phyloP scores from a whole-genome alignment of 2,797 vertebrate genomes.

The Loris lydekkerianus region DNA sequence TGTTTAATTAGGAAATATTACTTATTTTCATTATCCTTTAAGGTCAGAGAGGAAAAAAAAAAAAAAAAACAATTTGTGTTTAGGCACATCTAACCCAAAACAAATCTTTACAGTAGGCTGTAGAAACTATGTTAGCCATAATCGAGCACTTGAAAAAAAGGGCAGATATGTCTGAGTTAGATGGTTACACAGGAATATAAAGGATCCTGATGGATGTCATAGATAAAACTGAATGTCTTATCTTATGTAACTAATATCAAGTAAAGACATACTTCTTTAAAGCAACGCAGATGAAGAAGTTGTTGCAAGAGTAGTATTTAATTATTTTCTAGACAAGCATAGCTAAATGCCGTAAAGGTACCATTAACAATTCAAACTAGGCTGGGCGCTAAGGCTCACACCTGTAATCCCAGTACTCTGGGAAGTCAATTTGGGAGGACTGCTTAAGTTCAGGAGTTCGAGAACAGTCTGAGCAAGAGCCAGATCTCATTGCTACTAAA shows the following conservation, averaged over 20 bases:
- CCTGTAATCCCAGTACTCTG: too few relatives aligned
- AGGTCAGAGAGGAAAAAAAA: background rate
- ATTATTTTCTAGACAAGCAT: background rate
- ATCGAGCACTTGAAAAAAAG: slow-evolving; percentile 32
- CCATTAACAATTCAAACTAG: background rate
- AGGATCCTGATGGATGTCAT: background rate
- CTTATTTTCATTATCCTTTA: slow-evolving; percentile 63
- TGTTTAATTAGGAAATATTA: slow-evolving; percentile 56
- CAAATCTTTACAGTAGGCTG: slow-evolving; percentile 31
- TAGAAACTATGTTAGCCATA: slow-evolving; percentile 25
- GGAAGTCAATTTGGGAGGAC: too few relatives aligned
- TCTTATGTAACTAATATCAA: slow-evolving; percentile 8
- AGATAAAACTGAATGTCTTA: background rate
- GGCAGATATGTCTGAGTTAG: background rate
- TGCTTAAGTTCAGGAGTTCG: too few relatives aligned
- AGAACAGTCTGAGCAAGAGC: too few relatives aligned
- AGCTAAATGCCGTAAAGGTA: slow-evolving; percentile 6
- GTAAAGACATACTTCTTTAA: slow-evolving; percentile 9
- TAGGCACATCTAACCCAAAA: slow-evolving; percentile 51
- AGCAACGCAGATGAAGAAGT: background rate
- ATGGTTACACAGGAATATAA: background rate
- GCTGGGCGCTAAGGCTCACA: too few relatives aligned
- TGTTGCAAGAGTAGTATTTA: background rate
- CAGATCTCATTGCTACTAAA: too few relatives aligned
- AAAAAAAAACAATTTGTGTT: slow-evolving; percentile 29